These are phyloP conservation scores for Leptobrachium leishanense DNA, from an alignment of 2,113 vertebrate genomes.

Conservation along the genomic window DNA sequence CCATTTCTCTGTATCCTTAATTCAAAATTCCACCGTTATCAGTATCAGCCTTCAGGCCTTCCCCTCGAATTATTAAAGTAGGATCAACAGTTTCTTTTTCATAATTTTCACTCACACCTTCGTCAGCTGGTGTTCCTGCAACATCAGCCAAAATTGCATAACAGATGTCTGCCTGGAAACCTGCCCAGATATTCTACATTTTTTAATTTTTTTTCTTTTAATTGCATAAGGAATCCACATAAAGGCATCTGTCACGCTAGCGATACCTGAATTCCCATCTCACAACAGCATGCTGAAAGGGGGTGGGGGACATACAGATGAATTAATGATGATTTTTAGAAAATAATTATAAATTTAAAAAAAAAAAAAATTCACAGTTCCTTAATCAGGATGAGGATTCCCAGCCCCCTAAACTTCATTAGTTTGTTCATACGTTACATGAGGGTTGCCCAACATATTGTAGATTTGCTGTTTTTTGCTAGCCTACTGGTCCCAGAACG, in stretches of 20 bases:
- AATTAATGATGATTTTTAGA: not conserved
- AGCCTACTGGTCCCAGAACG: no score
- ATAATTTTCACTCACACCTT: not conserved
- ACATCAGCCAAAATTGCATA: not conserved
- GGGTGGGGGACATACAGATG: not conserved
- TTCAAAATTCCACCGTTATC: not conserved
- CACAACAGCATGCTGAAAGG: not conserved
- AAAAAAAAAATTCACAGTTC: not conserved
- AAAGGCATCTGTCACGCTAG: slow-evolving; percentile 15
- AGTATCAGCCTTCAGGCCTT: slow-evolving; percentile 9
- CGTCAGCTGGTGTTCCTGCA: not conserved
- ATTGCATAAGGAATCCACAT: not conserved
- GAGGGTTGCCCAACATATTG: no score
- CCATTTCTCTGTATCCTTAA: not conserved
- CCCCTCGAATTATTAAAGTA: not conserved
- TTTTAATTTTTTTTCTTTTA: not conserved
- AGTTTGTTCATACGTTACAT: no score
- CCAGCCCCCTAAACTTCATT: no score
- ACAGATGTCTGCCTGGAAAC: slow-evolving; percentile 18
- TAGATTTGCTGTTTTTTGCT: no score
- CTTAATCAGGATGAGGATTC: no score
- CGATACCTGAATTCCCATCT: not conserved
- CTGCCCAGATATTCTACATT: not conserved
- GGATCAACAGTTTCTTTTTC: not conserved
- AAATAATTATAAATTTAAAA: not conserved